Percentiles rank a stretch among this genome's conserved stretches.
Conservation (phyloP, 2,113 vertebrate species). For the Microtus richardsoni region DNA sequence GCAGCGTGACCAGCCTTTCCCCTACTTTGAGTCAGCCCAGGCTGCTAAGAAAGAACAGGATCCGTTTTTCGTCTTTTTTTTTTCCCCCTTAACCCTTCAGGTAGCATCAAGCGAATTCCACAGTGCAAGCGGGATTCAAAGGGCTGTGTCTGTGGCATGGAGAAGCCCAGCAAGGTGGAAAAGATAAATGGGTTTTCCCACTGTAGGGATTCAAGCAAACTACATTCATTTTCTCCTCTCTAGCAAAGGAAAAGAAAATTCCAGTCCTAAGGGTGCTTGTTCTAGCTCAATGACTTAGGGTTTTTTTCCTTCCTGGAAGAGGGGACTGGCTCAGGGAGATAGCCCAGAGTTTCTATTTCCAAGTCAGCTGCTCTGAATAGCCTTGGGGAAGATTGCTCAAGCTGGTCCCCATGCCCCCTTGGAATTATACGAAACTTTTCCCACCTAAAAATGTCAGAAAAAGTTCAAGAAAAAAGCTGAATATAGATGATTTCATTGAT, state of each 20-base stretch:
- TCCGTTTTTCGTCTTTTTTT: not conserved
- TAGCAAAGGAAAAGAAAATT: slow-evolving; percentile 38
- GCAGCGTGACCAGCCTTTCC: not conserved
- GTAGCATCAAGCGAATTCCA: not conserved
- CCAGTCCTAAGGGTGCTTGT: not conserved
- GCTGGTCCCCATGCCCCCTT: not conserved
- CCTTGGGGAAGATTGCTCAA: not conserved
- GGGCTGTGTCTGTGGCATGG: not conserved
- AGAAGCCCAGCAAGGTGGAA: not conserved
- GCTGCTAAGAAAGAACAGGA: slow-evolving; percentile 18
- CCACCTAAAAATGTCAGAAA: slow-evolving; percentile 17
- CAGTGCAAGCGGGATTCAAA: not conserved
- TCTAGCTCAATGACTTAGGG: not conserved
- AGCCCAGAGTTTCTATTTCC: not conserved
- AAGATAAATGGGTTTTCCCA: slow-evolving; percentile 48
- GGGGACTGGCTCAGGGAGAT: not conserved
- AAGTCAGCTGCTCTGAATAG: not conserved
- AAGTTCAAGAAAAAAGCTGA: not conserved
- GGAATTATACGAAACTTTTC: not conserved
- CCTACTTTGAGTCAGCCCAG: not conserved
- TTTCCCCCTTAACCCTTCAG: not conserved
- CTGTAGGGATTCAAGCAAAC: not conserved
- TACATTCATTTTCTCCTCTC: not conserved
- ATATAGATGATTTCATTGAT: not conserved
- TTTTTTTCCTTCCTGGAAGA: slow-evolving; percentile 41